Conservation (phyloP, 2,113 vertebrate species). For the Gallinago paraguaiae region DNA sequence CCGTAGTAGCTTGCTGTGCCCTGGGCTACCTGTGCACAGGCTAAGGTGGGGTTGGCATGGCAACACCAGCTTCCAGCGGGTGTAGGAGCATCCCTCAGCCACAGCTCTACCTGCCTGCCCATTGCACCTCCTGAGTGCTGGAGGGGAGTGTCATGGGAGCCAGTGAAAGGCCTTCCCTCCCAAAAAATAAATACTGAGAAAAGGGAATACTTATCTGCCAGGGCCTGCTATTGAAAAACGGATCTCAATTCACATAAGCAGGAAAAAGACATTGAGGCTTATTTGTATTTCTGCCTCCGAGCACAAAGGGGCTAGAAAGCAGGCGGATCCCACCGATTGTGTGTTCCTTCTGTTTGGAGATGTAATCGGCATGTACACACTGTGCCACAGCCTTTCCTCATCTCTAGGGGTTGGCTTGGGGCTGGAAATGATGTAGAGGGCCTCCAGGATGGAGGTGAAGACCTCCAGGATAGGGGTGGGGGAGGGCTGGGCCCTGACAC, state of each 20-base stretch:
- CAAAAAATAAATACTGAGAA: slow-evolving; percentile 29
- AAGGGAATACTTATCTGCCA: slow-evolving; percentile 39
- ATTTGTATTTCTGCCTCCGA: slow-evolving; percentile 62
- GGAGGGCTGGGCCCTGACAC: not conserved
- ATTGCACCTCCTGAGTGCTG: not conserved
- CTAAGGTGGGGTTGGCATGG: not conserved
- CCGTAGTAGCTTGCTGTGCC: not conserved
- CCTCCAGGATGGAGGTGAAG: not conserved
- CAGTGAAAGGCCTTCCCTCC: not conserved
- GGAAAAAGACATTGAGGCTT: slow-evolving; percentile 56
- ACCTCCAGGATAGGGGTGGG: not conserved
- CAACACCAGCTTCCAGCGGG: not conserved
- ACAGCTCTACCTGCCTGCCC: not conserved
- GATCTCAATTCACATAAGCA: slow-evolving; percentile 52
- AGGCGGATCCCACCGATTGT: slow-evolving; percentile 48
- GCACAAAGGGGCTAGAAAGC: slow-evolving; percentile 61
- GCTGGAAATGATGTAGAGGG: not conserved
- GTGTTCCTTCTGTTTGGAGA: slow-evolving; percentile 60
- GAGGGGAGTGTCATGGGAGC: not conserved
- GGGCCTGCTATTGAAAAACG: slow-evolving; percentile 48
- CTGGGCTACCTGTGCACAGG: not conserved
- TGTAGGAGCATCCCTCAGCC: not conserved
- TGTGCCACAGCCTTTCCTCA: slow-evolving; percentile 44
- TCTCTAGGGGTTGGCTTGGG: slow-evolving; percentile 2
- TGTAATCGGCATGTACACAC: slow-evolving; percentile 26